Conservation (phyloP, 2,888 invertebrate genomes). For the Ormyrus pomaceus region DNA sequence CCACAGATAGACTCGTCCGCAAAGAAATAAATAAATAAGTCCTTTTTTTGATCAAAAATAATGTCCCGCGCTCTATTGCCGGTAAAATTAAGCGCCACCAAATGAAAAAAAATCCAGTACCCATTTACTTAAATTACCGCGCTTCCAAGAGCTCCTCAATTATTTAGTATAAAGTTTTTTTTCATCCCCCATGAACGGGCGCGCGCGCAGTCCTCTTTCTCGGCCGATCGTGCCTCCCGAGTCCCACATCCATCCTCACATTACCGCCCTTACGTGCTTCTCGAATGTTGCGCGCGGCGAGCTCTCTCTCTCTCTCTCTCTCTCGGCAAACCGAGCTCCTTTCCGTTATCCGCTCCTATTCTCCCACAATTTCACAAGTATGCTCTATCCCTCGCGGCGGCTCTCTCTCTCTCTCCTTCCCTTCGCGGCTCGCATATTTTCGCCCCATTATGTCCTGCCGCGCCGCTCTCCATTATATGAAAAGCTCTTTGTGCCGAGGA, state of each 20-base stretch:
- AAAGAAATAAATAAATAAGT: too few relatives aligned
- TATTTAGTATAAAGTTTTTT: too few relatives aligned
- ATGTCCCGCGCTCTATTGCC: too few relatives aligned
- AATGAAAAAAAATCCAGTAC: too few relatives aligned
- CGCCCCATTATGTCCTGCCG: constrained; percentile 10
- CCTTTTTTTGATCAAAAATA: too few relatives aligned
- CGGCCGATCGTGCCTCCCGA: neutral
- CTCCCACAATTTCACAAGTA: constrained; percentile 33
- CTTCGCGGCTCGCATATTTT: constrained; percentile 15
- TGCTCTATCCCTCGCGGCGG: constrained; percentile 14
- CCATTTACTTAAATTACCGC: too few relatives aligned
- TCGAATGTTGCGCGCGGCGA: neutral
- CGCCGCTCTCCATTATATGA: too few relatives aligned
- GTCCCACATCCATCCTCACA: neutral
- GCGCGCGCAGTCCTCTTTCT: too few relatives aligned
- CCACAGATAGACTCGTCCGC: too few relatives aligned
- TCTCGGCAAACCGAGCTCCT: neutral
- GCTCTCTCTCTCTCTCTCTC: neutral
- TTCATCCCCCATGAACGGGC: too few relatives aligned
- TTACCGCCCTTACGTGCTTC: neutral
- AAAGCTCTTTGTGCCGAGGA: constrained; percentile 17
- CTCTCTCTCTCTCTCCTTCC: constrained; percentile 6
- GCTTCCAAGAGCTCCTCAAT: too few relatives aligned
- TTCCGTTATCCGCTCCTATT: constrained; percentile 30
- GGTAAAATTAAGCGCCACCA: too few relatives aligned